Evolutionary conservation across 2,888 invertebrate genomes (phyloP).

Genomic region (Pyrgus malvae): DNA sequence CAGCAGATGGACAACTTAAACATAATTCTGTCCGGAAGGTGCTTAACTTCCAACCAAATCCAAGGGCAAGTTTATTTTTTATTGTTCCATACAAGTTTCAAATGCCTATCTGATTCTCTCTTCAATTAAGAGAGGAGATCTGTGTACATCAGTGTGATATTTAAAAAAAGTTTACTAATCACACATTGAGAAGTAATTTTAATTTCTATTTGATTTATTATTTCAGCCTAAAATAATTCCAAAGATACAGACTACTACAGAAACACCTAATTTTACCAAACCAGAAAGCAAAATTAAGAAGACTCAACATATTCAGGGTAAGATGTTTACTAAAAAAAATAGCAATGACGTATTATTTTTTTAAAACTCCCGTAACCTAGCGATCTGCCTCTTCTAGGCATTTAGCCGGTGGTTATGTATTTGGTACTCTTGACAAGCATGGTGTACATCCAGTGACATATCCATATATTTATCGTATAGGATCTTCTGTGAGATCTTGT

Average conservation of each 20-base stretch:
- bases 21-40: constrained; percentile 62
- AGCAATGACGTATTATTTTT: too few relatives aligned
- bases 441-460: too few relatives aligned
- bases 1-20: constrained; percentile 52
- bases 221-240: constrained; percentile 47
- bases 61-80: constrained; percentile 42
- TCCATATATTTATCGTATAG: too few relatives aligned
- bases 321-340: too few relatives aligned
- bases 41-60: constrained; percentile 59
- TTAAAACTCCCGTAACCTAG: too few relatives aligned
- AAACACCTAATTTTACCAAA: constrained; percentile 55
- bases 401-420: too few relatives aligned
- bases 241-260: constrained; percentile 46
- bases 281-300: constrained; percentile 56
- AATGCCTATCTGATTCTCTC: background rate
- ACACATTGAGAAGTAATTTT: background rate
- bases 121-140: background rate
- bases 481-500: too few relatives aligned
- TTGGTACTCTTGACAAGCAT: too few relatives aligned
- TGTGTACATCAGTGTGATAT: too few relatives aligned
- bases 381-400: too few relatives aligned
- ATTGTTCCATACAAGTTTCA: background rate
- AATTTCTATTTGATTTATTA: constrained; percentile 1
- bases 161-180: background rate
- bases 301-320: constrained; percentile 53